Evolutionary conservation across 2,888 invertebrate genomes (phyloP).

Genomic region (Eupithecia abbreviata): DNA sequence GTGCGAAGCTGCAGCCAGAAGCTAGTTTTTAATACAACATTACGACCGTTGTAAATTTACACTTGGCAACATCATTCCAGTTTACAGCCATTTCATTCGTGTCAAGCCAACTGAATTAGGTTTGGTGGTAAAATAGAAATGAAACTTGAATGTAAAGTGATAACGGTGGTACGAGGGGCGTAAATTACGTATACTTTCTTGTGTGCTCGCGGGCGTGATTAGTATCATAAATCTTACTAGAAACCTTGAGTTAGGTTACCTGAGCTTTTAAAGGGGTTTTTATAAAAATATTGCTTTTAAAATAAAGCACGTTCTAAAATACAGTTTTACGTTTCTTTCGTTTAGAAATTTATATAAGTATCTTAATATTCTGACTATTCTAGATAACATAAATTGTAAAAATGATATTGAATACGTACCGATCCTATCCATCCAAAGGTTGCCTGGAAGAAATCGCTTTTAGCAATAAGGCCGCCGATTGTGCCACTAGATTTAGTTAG

Average conservation of each 20-base stretch:
- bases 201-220: conserved; percentile 35
- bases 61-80: conserved; percentile 31
- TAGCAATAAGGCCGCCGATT: no score
- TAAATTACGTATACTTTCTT: conserved; percentile 32
- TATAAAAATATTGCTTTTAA: not conserved
- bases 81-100: conserved; percentile 44
- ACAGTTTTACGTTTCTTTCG: not conserved
- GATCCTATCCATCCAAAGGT: no score
- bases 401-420: not conserved
- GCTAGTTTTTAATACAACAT: conserved; percentile 31
- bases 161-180: conserved; percentile 24
- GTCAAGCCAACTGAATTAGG: conserved; percentile 43
- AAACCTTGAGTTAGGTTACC: conserved; percentile 29
- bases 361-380: not conserved
- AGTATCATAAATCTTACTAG: conserved; percentile 42
- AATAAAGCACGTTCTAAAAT: not conserved
- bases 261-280: conserved; percentile 22
- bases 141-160: conserved; percentile 28
- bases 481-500: no score
- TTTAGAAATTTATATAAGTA: not conserved
- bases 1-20: not conserved
- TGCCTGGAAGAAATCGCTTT: no score
- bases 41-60: conserved; percentile 35
- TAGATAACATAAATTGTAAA: not conserved
- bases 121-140: conserved; percentile 42